A percentile compares a stretch with the other conserved stretches of the same genome.
These are phyloP conservation scores for Chromis chromis DNA, from an alignment of 2,797 vertebrate genomes.

Conservation along the genomic window DNA sequence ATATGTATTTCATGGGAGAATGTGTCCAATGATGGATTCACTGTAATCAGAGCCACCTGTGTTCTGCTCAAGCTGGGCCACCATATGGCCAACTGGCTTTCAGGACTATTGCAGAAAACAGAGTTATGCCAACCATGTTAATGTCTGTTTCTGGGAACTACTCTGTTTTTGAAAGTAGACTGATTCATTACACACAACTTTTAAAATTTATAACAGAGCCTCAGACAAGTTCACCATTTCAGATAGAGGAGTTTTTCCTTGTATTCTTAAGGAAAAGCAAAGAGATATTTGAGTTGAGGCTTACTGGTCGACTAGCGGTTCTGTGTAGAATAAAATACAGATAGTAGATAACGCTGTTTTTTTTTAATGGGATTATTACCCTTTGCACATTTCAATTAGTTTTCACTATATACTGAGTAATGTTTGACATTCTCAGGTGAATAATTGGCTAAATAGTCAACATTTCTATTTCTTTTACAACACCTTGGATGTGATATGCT, in stretches of 20 bases:
- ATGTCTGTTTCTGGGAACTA: constrained; percentile 9
- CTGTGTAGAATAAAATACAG: no score
- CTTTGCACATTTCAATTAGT: no score
- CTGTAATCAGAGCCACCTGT: constrained; percentile 35
- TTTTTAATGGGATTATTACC: no score
- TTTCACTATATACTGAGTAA: no score
- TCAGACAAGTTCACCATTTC: no score
- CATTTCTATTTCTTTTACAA: no score
- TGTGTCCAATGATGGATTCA: constrained; percentile 6
- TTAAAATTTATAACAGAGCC: not conserved
- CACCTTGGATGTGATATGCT: no score
- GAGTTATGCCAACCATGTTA: not conserved
- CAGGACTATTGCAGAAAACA: constrained; percentile 13
- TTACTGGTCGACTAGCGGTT: not conserved
- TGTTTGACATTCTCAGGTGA: no score
- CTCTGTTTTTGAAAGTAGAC: not conserved
- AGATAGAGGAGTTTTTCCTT: not conserved
- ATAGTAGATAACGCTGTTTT: no score
- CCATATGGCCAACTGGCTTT: constrained; percentile 63
- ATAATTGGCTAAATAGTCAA: no score
- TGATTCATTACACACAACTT: not conserved
- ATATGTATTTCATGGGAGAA: constrained; percentile 15
- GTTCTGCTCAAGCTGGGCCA: constrained; percentile 54
- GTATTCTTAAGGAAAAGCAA: not conserved
- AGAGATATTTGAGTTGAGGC: not conserved